A percentile compares a stretch with the other conserved stretches of the same genome.
Evolutionary conservation across 2,113 vertebrate genomes (phyloP).

Genomic region (Phyllostomus discolor): DNA sequence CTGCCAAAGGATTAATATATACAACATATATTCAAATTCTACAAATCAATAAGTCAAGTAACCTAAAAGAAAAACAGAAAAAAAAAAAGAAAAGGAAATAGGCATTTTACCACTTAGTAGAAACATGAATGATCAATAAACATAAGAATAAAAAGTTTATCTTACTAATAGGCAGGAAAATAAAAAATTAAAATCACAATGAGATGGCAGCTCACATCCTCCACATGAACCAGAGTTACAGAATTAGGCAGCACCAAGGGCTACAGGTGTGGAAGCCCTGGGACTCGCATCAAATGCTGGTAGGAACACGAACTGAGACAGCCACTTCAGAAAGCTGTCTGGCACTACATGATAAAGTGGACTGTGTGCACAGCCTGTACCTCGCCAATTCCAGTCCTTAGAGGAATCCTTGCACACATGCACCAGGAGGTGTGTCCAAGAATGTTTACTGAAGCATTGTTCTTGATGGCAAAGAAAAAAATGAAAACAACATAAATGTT

Average conservation of each 20-base stretch:
- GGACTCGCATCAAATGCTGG: background rate
- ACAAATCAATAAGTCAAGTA: background rate
- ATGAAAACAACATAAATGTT: background rate
- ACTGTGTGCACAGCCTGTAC: background rate
- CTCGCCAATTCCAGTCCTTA: background rate
- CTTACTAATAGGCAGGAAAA: background rate
- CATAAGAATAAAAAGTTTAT: background rate
- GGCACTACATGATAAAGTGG: background rate
- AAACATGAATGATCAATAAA: background rate
- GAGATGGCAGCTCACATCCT: background rate
- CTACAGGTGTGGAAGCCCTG: background rate
- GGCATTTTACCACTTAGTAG: background rate
- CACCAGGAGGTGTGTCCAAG: background rate
- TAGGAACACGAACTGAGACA: background rate
- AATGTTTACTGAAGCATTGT: background rate
- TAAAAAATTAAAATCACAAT: background rate
- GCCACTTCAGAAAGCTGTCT: background rate
- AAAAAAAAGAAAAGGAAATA: background rate
- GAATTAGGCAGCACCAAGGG: background rate
- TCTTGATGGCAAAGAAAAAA: background rate
- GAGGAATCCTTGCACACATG: background rate
- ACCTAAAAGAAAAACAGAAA: background rate
- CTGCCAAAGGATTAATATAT: background rate
- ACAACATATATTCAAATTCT: background rate
- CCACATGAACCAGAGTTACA: background rate